Evolutionary conservation across 2,797 vertebrate species (phyloP).

Genomic region (Eospalax fontanierii): DNA sequence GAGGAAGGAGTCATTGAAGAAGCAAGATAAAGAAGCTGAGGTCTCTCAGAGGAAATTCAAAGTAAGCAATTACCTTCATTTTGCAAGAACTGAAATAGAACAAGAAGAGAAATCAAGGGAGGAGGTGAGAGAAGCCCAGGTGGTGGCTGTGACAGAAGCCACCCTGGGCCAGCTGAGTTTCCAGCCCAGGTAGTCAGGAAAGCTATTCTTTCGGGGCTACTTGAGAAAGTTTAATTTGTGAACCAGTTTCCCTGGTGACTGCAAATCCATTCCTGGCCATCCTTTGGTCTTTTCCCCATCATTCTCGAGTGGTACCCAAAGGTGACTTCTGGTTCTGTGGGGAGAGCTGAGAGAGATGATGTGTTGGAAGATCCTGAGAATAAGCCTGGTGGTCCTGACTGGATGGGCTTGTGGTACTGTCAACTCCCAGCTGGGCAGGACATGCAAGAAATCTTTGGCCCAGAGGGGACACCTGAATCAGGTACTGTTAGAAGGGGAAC

Average conservation of each 20-base stretch:
- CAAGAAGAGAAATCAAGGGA: constrained; percentile 21
- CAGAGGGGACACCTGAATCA: constrained; percentile 87
- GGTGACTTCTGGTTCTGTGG: constrained; percentile 33
- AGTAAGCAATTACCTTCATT: constrained; percentile 66
- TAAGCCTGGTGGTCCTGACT: constrained; percentile 90
- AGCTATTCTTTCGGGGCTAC: constrained; percentile 26
- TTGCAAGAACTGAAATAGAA: constrained; percentile 53
- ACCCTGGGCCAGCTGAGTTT: not conserved
- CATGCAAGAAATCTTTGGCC: constrained; percentile 87
- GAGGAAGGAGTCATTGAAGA: constrained; percentile 62
- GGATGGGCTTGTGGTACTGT: constrained; percentile 89
- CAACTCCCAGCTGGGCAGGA: constrained; percentile 86
- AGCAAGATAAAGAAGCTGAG: constrained; percentile 55
- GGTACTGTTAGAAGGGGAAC: constrained; percentile 88
- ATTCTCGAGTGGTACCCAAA: constrained; percentile 64
- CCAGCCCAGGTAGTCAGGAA: constrained; percentile 23
- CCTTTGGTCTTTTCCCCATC: constrained; percentile 19
- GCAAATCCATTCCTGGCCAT: not conserved
- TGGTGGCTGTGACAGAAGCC: not conserved
- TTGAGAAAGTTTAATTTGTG: constrained; percentile 63
- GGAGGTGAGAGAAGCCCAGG: not conserved
- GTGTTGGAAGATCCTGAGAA: constrained; percentile 88
- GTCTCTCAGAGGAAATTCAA: constrained; percentile 68
- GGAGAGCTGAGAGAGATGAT: constrained; percentile 83
- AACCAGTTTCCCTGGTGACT: constrained; percentile 55